Evolutionary conservation across 2,113 vertebrate species (phyloP).

Genomic region (Cyprinodon tularosa): DNA sequence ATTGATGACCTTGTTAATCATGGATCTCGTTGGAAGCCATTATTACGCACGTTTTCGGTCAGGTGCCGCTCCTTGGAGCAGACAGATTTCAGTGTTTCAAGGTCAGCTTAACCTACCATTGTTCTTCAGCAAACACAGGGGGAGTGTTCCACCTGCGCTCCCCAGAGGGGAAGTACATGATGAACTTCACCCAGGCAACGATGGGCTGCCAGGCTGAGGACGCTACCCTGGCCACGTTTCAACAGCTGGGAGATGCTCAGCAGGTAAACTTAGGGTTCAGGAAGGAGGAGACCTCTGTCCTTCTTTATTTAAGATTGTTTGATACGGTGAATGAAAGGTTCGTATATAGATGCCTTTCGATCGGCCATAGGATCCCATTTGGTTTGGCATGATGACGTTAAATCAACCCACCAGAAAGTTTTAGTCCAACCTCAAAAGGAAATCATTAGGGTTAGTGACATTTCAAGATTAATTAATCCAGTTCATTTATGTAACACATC

Average conservation of each 20-base stretch:
- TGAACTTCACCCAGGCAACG: slow-evolving; percentile 85
- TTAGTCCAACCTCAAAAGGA: too few relatives aligned
- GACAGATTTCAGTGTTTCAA: not conserved
- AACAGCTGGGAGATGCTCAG: slow-evolving; percentile 89
- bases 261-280: slow-evolving; percentile 79
- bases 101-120: not conserved
- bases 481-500: too few relatives aligned
- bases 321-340: too few relatives aligned
- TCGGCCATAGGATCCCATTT: too few relatives aligned
- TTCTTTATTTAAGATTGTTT: too few relatives aligned
- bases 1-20: not conserved
- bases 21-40: slow-evolving; percentile 3
- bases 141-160: slow-evolving; percentile 93
- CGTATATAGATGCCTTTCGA: too few relatives aligned
- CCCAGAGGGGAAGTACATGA: slow-evolving; percentile 81
- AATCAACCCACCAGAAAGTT: too few relatives aligned
- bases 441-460: too few relatives aligned
- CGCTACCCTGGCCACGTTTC: slow-evolving; percentile 83
- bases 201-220: slow-evolving; percentile 82
- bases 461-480: too few relatives aligned
- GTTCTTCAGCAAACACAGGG: slow-evolving; percentile 84
- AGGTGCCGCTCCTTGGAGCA: too few relatives aligned
- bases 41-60: not conserved
- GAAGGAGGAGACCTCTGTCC: too few relatives aligned
- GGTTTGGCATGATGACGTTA: too few relatives aligned